Evolutionary conservation across 2,797 vertebrate species (phyloP), one percentile per base, ranked within the genome.

Genomic region (Tokudaia tokunoshimensis): DNA sequence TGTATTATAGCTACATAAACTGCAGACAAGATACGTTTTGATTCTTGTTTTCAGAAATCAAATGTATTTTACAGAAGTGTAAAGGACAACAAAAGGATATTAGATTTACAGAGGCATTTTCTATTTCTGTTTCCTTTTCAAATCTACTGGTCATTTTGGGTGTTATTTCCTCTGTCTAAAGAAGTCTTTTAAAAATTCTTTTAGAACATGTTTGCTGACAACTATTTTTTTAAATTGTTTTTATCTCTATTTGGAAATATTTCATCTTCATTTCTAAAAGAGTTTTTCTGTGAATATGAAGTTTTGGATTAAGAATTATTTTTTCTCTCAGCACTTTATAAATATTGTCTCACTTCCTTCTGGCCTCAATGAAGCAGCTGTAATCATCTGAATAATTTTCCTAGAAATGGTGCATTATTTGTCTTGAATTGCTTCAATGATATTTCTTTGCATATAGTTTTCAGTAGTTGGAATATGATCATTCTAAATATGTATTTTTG

Each of bases 31-130:
- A 65, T 3, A 55, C 65, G 24, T 81, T 94, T 44, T 31, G 70
- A 80, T 55, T 85, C 78, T 91, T 96, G 19, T 63, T 94, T 86
- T 92, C 20, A 90, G 78, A 95, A 80, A 82, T n/a, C 50, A 96
- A 92, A 86, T n/a, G 47, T 57, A 89, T 82, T 95, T 95, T 83
- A 50, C 92, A 78, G 37, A 95, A 83, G 19, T 79, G 37, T 22
- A 83, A 19, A 65, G 70, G 63, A 65, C 37, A 81, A 47, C 15
- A 78, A 65, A 34, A 83, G 14, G 63, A 5, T 78, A 29, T 81
- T 93, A 22, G 79, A 37, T 92, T 72, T 92, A 75, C 19, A 47
- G 7, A 61, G 34, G 31, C 74, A 57, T 41, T 97, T 79, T 47
- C 6, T 55, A 50, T 61, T 96, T 95, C 79, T 79, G 6, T 86